A percentile compares a stretch with the other conserved stretches of the same genome.
These are phyloP conservation scores for Tyrannus savana DNA, from an alignment of 2,113 vertebrate species.

Conservation along the genomic window DNA sequence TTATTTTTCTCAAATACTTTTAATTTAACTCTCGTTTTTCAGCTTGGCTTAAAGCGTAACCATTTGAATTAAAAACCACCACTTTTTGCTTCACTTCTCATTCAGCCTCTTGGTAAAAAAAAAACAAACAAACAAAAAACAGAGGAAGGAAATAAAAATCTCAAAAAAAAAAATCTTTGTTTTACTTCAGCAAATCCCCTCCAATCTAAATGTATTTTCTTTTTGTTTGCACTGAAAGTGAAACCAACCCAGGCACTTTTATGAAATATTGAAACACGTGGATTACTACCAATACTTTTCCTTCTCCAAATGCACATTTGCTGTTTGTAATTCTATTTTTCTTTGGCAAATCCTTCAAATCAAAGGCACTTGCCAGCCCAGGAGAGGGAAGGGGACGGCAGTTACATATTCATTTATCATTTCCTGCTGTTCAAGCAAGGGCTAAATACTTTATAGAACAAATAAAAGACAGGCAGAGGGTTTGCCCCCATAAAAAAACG, in stretches of 20 bases:
- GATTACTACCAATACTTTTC: neutral
- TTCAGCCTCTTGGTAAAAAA: neutral
- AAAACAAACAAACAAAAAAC: neutral
- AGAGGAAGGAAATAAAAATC: neutral
- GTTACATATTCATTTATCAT: neutral
- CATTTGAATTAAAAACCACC: neutral
- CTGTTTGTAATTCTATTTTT: neutral
- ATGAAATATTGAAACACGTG: neutral
- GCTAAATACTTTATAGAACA: neutral
- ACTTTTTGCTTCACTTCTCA: neutral
- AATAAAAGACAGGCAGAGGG: neutral
- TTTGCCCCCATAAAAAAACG: neutral
- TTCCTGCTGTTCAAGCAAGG: neutral
- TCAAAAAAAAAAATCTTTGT: neutral
- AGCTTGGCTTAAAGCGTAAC: neutral
- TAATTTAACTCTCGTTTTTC: neutral
- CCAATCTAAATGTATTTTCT: constrained; percentile 1
- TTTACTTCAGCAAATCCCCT: neutral
- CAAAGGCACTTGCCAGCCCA: neutral
- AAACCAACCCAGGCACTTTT: neutral
- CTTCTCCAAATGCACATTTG: neutral
- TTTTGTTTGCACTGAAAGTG: constrained; percentile 2
- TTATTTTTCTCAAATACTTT: neutral
- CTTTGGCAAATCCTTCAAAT: neutral
- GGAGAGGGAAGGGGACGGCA: neutral